These are phyloP conservation scores for Spilogale gracilis DNA, from an alignment of 2,113 vertebrate genomes.

Conservation along the genomic window DNA sequence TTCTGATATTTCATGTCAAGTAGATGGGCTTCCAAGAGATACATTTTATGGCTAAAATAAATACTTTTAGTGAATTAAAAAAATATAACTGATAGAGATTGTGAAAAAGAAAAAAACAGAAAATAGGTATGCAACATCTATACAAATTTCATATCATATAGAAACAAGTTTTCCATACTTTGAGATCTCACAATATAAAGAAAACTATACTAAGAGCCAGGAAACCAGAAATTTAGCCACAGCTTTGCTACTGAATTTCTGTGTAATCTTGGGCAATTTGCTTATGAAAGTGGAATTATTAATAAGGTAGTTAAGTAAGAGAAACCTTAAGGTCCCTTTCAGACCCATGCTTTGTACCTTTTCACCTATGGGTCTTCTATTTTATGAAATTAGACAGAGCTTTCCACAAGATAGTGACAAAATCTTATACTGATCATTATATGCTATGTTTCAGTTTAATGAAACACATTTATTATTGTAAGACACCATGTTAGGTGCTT, in stretches of 20 bases:
- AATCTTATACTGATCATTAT: background rate
- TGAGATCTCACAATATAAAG: background rate
- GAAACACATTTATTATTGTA: background rate
- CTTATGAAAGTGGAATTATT: background rate
- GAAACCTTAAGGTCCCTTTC: background rate
- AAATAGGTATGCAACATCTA: background rate
- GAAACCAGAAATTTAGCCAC: background rate
- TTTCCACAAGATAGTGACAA: background rate
- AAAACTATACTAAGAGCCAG: background rate
- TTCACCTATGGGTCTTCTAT: background rate
- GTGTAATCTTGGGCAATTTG: background rate
- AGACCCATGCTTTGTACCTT: background rate
- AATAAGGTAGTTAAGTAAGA: background rate
- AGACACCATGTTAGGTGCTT: background rate
- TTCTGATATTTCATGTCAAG: background rate
- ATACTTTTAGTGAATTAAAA: background rate
- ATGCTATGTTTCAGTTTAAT: background rate
- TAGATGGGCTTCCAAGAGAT: background rate
- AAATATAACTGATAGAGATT: too few species aligned
- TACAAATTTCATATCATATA: background rate
- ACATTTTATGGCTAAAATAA: background rate
- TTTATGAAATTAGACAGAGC: background rate
- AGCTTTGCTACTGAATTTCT: background rate
- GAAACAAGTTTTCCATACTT: background rate
- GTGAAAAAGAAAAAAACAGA: background rate